Base-by-base conservation (phyloP, 2,797 vertebrate genomes). In the Luscinia luscinia region DNA sequence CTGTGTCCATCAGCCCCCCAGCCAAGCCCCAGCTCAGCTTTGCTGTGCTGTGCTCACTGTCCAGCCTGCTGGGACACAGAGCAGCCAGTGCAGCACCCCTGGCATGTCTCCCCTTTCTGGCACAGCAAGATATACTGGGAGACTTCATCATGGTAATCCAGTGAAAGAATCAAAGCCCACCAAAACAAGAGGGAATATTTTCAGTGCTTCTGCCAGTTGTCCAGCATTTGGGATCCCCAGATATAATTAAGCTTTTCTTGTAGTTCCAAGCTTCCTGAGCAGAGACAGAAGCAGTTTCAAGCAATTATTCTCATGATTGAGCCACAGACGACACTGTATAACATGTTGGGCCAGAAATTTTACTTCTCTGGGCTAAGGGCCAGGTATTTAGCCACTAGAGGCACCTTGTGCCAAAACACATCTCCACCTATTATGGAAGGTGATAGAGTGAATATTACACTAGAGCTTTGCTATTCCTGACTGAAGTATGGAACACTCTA, bases 391-490 rank as follows among this genome's bases (percentile, higher is more conserved):
- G 46, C 58, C 63, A 78, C 62, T 69, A 61, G 59, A 94, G 55
- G 77, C 30, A 70, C 15, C 55, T 52, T 66, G 63, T 90, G 85
- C 93, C 93, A 96, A 93, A 96, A 95, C 55, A 77, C 61, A 79
- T 92, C 85, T 94, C 85, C 73, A 92, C 77, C 67, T 95, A 49
- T 79, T 73, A 84, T 41, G 46, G 48, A 76, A 91, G 80, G 83
- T 81, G 91, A 76, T 51, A 81, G 69, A 90, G 87, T 1, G 2
- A 88, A 48, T 81, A 86, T 91, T 86, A 86, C 79, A 55, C 46
- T 41, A 66, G 43, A 93, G 41, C 32, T 88, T 88, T 75, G 55
- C 40, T 84, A 32, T 88, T 94, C 62, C 28, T 75, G 20, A 58
- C 32, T 88, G 74, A 86, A 94, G 46, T 58, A 58, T 58, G 38